phyloP scores from a whole-genome alignment of 2,888 invertebrate genomes.

The Formica aserva region DNA sequence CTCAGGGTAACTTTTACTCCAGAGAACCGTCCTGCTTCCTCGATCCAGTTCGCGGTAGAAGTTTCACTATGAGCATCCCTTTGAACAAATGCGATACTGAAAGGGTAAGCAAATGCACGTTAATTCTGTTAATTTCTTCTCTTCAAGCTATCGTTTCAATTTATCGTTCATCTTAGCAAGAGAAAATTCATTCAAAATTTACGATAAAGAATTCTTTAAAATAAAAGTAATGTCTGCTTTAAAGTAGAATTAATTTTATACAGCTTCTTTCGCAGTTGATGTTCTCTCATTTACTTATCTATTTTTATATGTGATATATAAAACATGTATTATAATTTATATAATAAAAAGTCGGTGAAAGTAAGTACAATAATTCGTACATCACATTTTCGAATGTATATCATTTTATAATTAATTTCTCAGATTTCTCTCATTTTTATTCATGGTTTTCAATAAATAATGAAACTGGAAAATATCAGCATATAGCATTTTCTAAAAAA shows the following conservation, averaged over 20 bases:
- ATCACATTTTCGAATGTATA: background rate
- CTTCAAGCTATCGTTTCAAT: background rate
- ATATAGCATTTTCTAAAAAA: background rate
- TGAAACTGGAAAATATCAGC: background rate
- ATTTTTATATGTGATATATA: background rate
- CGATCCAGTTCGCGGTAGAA: conserved; percentile 85
- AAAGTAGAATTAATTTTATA: background rate
- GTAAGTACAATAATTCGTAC: background rate
- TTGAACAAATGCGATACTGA: conserved; percentile 88
- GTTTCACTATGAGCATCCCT: conserved; percentile 87
- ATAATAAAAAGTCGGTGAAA: background rate
- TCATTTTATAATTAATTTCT: background rate
- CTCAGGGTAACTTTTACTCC: conserved; percentile 88
- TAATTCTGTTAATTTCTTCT: background rate
- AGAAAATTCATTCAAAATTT: background rate
- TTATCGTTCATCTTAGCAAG: background rate
- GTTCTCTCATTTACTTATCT: background rate
- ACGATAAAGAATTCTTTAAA: background rate
- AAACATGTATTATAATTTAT: background rate
- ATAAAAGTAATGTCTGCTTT: background rate
- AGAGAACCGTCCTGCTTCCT: conserved; percentile 88
- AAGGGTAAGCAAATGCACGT: conserved; percentile 80
- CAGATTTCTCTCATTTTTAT: conserved; percentile 24
- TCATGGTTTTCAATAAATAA: conserved; percentile 1
- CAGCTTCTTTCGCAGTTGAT: background rate